phyloP scores from a whole-genome alignment of 2,888 invertebrate species.

The Xylocampa areola region DNA sequence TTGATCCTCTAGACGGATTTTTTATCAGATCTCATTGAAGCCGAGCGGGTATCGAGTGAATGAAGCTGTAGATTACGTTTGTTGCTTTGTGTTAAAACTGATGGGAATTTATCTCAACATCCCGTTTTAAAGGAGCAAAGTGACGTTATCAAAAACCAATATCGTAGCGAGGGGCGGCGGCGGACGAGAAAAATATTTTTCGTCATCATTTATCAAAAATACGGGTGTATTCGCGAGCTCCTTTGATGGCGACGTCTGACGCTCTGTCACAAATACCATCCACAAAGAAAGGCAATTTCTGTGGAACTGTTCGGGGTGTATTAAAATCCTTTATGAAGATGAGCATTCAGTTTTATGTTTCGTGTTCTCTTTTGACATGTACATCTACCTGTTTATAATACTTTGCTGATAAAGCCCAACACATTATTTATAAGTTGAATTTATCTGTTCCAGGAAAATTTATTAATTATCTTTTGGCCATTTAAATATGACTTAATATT shows the following conservation, averaged over 20 bases:
- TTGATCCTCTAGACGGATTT: constrained; percentile 45
- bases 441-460: too few relatives aligned
- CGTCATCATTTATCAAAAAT: constrained; percentile 69
- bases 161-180: constrained; percentile 48
- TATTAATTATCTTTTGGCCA: not conserved
- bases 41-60: constrained; percentile 27
- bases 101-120: constrained; percentile 58
- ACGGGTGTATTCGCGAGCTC: constrained; percentile 54
- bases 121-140: constrained; percentile 58
- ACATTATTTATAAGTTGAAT: too few relatives aligned
- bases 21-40: constrained; percentile 42
- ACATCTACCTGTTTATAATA: constrained; percentile 10
- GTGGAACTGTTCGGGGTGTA: constrained; percentile 58
- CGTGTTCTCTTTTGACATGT: constrained; percentile 7
- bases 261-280: constrained; percentile 52
- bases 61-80: constrained; percentile 52
- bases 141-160: constrained; percentile 70
- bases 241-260: constrained; percentile 65
- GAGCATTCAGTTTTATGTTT: constrained; percentile 43
- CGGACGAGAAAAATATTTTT: constrained; percentile 59
- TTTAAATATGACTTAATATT: not conserved
- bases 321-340: constrained; percentile 62
- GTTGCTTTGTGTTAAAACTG: constrained; percentile 60
- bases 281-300: constrained; percentile 69
- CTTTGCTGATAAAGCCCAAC: too few relatives aligned